Percentiles rank a stretch among this genome's conserved stretches.
Evolutionary conservation across 2,797 vertebrate species (phyloP).

Genomic region (Antennarius maculatus): DNA sequence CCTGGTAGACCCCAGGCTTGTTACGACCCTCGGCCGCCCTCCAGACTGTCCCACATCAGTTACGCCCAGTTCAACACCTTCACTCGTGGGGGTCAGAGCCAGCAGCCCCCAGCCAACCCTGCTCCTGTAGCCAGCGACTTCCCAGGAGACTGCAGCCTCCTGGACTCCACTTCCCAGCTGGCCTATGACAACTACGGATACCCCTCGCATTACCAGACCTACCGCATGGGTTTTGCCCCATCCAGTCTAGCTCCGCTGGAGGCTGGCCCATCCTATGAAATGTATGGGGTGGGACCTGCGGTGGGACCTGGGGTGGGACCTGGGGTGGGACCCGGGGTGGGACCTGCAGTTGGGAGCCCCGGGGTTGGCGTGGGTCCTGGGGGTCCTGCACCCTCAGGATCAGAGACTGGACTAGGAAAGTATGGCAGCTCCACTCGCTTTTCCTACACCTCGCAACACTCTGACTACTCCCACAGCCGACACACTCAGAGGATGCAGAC

Average conservation of each 20-base stretch:
- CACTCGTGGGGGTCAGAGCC: constrained; percentile 80
- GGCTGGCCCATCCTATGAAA: constrained; percentile 82
- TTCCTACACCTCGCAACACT: constrained; percentile 96
- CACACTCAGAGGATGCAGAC: constrained; percentile 99
- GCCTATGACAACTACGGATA: constrained; percentile 93
- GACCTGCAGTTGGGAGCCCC: constrained; percentile 74
- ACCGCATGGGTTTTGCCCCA: constrained; percentile 88
- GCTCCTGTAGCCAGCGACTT: constrained; percentile 76
- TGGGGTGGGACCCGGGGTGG: constrained; percentile 68
- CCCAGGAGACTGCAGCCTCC: constrained; percentile 80
- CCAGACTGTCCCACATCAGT: constrained; percentile 94
- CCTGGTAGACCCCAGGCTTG: constrained; percentile 86
- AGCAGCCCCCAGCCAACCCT: constrained; percentile 76
- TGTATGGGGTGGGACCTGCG: constrained; percentile 74
- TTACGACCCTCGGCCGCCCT: constrained; percentile 90
- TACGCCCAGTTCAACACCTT: constrained; percentile 95
- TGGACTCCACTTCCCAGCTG: constrained; percentile 88
- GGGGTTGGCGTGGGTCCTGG: constrained; percentile 77
- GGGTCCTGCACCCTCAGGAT: constrained; percentile 64
- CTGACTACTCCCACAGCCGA: constrained; percentile 92
- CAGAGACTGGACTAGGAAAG: constrained; percentile 89
- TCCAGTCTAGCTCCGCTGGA: constrained; percentile 84
- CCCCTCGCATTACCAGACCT: constrained; percentile 89
- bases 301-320: constrained; percentile 70
- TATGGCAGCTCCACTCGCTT: constrained; percentile 89